Evolutionary conservation across 2,113 vertebrate species (phyloP), one percentile per base, ranked within the genome.

Genomic region (Tupaia tana): DNA sequence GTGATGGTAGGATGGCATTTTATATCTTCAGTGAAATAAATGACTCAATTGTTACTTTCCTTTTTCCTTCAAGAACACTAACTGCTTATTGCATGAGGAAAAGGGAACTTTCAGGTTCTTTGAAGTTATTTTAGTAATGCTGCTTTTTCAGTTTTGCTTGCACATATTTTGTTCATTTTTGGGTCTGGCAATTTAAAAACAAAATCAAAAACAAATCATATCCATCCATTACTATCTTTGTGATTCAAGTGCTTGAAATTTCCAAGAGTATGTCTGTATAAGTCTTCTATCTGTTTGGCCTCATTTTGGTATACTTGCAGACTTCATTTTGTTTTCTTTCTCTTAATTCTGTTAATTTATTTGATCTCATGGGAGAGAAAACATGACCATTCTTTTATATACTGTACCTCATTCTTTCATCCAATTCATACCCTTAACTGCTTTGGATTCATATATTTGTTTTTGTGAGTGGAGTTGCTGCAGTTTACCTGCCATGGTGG

Each of bases 291-390:
- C 98, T 98, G 98, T 99, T 99, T 98, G 98, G 98, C 98, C 98
- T 98, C 98, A 98, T 98, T 98, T 98, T 98, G 98, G 98, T 98
- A 98, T 98, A 98, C 98, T 97, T 98, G 98, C 98, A 98, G 99
- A 99, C 98, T 98, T 99, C 98, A 99, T 99, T 99, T 99, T 99
- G 99, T 98, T 99, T 99, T 99, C 99, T 99, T 98, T 99, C 98
- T 98, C 98, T 97, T 95, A 98, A 98, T 99, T 98, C 97, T 95
- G 73, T 98, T 98, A 97, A 98, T 98, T 98, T 98, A 98, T 98
- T 98, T 98, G 98, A 98, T 97, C 61, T 98, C 98, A 98, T 98
- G 97, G 98, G 97, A 97, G 97, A 99, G 97, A 98, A 97, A 95
- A 98, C 98, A 98, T 98, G 83, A 93, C 96, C 98, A 98, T 98